These are phyloP conservation scores for Tiphia femorata DNA, from an alignment of 2,888 invertebrate species.

Conservation along the genomic window DNA sequence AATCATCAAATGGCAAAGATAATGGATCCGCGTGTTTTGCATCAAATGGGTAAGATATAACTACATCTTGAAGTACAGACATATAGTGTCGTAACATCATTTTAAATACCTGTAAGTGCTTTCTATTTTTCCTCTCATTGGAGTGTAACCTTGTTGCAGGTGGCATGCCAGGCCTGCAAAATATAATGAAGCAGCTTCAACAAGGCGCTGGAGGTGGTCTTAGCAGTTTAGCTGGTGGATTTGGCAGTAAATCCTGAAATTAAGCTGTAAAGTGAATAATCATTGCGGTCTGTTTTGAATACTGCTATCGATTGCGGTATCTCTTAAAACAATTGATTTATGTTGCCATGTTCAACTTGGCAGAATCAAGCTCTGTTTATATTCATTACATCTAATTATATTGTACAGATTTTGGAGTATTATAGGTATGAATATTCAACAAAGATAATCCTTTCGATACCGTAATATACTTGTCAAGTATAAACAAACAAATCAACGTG, in stretches of 20 bases:
- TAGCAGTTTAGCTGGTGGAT: constrained; percentile 74
- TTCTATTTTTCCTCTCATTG: constrained; percentile 10
- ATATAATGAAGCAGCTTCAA: constrained; percentile 96
- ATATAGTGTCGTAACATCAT: background rate
- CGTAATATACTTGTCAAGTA: no score
- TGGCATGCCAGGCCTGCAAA: constrained; percentile 95
- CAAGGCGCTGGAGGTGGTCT: constrained; percentile 74
- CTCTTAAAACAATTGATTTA: background rate
- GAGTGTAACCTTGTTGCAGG: constrained; percentile 72
- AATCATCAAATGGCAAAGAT: constrained; percentile 99
- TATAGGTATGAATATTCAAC: no score
- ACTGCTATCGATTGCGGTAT: background rate
- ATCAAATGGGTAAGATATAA: constrained; percentile 82
- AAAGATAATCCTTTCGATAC: no score
- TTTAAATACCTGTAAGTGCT: no score
- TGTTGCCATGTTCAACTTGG: background rate
- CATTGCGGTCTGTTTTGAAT: background rate
- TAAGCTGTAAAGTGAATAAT: background rate
- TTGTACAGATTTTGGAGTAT: no score
- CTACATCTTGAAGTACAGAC: background rate
- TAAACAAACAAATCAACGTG: no score
- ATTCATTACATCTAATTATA: no score
- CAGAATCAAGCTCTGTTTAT: no score
- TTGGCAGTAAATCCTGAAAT: constrained; percentile 71
- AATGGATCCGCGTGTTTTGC: constrained; percentile 99